Evolutionary conservation across 2,888 invertebrate species (phyloP), one percentile per base, ranked within the genome.

Genomic region (Dolomedes plantarius): DNA sequence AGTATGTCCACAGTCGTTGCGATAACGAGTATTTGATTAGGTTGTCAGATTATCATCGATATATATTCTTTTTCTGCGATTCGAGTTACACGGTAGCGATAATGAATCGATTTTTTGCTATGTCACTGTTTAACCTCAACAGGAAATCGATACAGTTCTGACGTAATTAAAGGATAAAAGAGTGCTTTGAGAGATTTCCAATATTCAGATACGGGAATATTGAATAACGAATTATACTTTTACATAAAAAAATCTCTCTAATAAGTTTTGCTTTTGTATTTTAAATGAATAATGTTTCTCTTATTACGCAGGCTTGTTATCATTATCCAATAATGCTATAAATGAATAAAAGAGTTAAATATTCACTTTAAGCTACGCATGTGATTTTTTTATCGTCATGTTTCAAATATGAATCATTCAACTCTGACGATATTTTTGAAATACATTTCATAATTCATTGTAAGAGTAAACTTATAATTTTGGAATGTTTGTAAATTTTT

Each of bases 131-230:
- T 56, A 19, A 56, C 23, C 56, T 56, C 23, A 56, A 56, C 19
- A 5, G 23, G 7, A 16, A 56, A 56, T 56, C 56, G 56, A 56
- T 56, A 16, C 19, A 23, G 6, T 19, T 3, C 56, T 56, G 19
- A 56, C 56, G 23, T 56, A 56, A 56, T 56, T 56, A 56, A 56
- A 16, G 56, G 23, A 56, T 56, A 56, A 56, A 56, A 56, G 56
- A 56, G 19, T 5, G 23, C 23, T 56, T 56, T 56, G 56, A 56
- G 56, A 56, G 56, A 56, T 56, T 56, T 56, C 23, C 56, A 56
- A 56, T 56, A 56, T 56, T 56, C 23, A 23, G 23, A 23, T 23
- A 46, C 46, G 11, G 16, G 19, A 56, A n/a, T 13, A 46, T 46
- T 46, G 41, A 46, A 16, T 16, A 46, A 16, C 41, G 16, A 46